Conservation (phyloP, 2,113 vertebrate species). For the Hylia prasina region DNA sequence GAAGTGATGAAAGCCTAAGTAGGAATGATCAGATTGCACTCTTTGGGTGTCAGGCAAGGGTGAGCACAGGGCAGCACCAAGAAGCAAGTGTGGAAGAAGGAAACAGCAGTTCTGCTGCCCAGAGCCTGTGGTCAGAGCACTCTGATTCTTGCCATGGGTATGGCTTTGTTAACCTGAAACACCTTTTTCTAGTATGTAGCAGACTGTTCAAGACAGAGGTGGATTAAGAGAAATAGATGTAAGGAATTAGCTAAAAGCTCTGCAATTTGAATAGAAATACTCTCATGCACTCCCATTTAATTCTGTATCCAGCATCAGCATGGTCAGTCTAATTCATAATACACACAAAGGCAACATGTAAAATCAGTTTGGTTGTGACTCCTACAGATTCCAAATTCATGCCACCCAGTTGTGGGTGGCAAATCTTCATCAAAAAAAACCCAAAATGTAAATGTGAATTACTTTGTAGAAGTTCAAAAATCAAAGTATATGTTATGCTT, state of each 20-base stretch:
- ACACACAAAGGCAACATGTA: not conserved
- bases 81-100: accelerated
- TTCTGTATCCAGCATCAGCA: not conserved
- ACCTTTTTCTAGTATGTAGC: not conserved
- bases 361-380: not conserved
- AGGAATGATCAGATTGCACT: not conserved
- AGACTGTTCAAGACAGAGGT: not conserved
- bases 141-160: not conserved
- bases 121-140: not conserved
- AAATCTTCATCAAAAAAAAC: not conserved
- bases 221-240: not conserved
- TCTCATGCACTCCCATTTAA: not conserved
- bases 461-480: not conserved
- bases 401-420: not conserved
- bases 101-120: not conserved
- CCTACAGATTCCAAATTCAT: not conserved
- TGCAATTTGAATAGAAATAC: not conserved
- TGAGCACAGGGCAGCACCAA: not conserved
- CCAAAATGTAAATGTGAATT: not conserved
- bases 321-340: not conserved
- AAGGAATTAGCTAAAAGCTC: not conserved
- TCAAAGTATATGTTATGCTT: not conserved
- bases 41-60: not conserved
- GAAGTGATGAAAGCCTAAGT: not conserved
- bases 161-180: not conserved